Base-by-base conservation (phyloP, 2,888 invertebrate genomes). In the Agrochola lota region DNA sequence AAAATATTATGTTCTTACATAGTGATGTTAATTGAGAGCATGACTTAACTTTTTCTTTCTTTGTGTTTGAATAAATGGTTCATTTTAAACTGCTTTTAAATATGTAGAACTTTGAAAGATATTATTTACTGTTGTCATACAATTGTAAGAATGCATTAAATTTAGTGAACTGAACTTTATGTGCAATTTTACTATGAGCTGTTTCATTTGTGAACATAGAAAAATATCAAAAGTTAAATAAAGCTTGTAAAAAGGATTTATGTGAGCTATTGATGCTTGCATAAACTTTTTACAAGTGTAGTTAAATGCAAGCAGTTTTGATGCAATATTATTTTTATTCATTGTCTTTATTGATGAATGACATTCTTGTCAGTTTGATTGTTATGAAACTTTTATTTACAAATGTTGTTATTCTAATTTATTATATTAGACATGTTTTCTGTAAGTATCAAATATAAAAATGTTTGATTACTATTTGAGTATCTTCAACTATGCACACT, bases 1-100 rank as follows among this genome's bases (percentile, higher is more conserved):
- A 74, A 88, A 91, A 76, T 89, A 89, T 86, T 88, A 71, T 77
- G 71, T 88, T 66, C 73, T 71, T 59, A 67, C 70, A n/a, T 83
- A 80, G 52, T 69, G 30, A 67, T 66, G 20, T 66, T 60, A 8
- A 71, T 67, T n/a, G 8, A 49, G 26, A 71, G 35, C 26, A 71
- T 77, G 17, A 63, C 30, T 60, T 60, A 68, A 23, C 11, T 46
- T 63, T 72, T 77, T 74, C 15, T 81, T 74, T 59, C 40, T 75
- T 80, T 67, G 15, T 76, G 30, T 80, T 76, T 69, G 17, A 88
- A 80, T 88, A 88, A 88, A 88, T 67, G 55, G 17, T 81, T 85
- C n/a, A 52, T 70, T 63, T 78, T 78, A 12, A 30, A 66, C 60
- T 82, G 78, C 57, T 88, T 86, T 88, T 88, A 76, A 77, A 85